Base-by-base conservation (phyloP, 2,113 vertebrate species). In the Garra rufa region DNA sequence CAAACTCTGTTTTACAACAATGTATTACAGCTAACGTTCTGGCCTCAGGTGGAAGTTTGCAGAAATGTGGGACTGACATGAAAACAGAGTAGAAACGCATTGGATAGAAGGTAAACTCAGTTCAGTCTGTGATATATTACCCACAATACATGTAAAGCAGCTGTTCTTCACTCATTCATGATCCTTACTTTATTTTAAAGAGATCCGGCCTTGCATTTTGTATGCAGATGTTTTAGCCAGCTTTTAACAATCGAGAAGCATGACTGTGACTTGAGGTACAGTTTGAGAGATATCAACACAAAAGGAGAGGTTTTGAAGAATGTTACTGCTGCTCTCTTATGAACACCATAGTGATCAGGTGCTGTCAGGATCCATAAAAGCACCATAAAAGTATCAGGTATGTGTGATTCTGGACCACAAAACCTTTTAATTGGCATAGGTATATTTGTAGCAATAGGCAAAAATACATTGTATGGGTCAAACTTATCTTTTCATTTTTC, bases 1-100 rank as follows among this genome's bases (percentile, higher is more conserved):
- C 78, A 67, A 57, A 46, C 76, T n/a, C 17, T 44, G 15, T 69
- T 55, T 76, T 75, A 76, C 61, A 63, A 50, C 55, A 63, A 43
- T 21, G 10, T n/a, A 65, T 15, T 65, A 50, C 50, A 65, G 26
- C 71, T 6, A 24, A 76, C 41, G 21, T 17, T 46, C 28, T 61
- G 81, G 81, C 81, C 19, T n/a, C 15, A 61, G 59, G 73, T 52
- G 28, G n/a, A 41, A 28, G 26, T 43, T 71, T 67, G 44, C 30
- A 59, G 55, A 75, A 38, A 71, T 57, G 30, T 30, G 19, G 15
- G 11, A 82, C 71, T 76, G 26, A 67, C 21, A 34, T 61, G 57
- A 76, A 65, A 43, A 59, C 6, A 41, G n/a, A 21, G 26, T 14
- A 3, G 28, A 65, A 30, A 43, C 9, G 79, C n/a, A 69, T 21